phyloP scores from a whole-genome alignment of 2,888 invertebrate genomes.

The Caenorhabditis zanzibari region DNA sequence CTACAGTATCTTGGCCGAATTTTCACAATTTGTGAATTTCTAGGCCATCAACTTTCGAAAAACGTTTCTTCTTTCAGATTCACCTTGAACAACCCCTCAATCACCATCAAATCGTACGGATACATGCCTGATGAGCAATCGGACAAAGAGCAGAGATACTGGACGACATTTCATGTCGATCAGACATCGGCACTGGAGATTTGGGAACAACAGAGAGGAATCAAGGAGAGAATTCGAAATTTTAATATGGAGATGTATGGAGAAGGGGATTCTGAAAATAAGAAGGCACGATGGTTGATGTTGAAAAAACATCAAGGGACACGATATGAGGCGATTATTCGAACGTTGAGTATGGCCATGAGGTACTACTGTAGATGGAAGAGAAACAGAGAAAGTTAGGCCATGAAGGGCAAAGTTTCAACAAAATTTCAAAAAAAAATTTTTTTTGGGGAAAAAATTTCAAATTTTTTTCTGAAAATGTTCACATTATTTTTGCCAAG shows the following conservation, averaged over 20 bases:
- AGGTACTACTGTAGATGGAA: background rate
- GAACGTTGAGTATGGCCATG: background rate
- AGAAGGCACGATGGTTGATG: background rate
- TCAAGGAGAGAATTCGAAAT: background rate
- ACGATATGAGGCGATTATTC: background rate
- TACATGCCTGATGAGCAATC: constrained; percentile 9
- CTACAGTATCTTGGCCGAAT: no score
- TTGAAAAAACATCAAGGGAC: constrained; percentile 6
- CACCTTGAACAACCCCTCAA: background rate
- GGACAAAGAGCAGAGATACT: background rate
- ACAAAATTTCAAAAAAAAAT: no score
- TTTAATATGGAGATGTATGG: background rate
- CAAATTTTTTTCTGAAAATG: no score
- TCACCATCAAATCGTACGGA: background rate
- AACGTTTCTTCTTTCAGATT: background rate
- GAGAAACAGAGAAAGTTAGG: background rate
- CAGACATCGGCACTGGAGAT: background rate
- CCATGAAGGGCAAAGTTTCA: no score
- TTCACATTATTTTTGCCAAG: no score
- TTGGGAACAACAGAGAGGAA: background rate
- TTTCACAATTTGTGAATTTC: no score
- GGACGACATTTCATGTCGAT: constrained; percentile 17
- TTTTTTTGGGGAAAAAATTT: no score
- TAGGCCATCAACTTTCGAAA: no score
- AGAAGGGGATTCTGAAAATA: background rate